These are phyloP conservation scores for Sinhomidia bicolor DNA, from an alignment of 2,888 invertebrate species.

Conservation along the genomic window DNA sequence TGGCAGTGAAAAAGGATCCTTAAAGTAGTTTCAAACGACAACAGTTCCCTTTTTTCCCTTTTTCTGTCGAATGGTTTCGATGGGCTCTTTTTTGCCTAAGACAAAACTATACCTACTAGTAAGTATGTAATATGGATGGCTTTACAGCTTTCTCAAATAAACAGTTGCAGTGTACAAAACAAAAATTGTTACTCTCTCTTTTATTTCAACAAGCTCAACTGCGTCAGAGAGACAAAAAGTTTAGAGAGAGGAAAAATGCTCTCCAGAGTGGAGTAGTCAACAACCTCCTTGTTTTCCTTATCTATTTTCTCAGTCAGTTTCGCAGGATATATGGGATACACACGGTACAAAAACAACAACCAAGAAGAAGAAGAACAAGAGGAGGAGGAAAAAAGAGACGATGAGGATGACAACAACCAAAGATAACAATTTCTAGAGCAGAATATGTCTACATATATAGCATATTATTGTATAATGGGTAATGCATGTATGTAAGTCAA, in stretches of 20 bases:
- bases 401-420: too few relatives aligned
- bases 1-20: slow-evolving; percentile 54
- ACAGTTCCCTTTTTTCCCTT: slow-evolving; percentile 29
- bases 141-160: slow-evolving; percentile 2
- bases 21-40: slow-evolving; percentile 28
- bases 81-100: slow-evolving; percentile 26
- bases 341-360: slow-evolving; percentile 32
- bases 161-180: slow-evolving; percentile 51
- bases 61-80: slow-evolving; percentile 39
- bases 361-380: not conserved
- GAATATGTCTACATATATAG: too few relatives aligned
- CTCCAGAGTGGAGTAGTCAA: slow-evolving; percentile 33
- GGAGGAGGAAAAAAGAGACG: too few relatives aligned
- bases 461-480: too few relatives aligned
- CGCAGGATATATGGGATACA: slow-evolving; percentile 45
- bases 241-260: not conserved
- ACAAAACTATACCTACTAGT: not conserved
- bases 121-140: slow-evolving; percentile 45
- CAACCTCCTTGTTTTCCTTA: slow-evolving; percentile 50
- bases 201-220: slow-evolving; percentile 36
- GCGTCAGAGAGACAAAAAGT: not conserved
- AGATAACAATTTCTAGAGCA: too few relatives aligned
- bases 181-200: slow-evolving; percentile 65
- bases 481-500: too few relatives aligned
- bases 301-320: slow-evolving; percentile 51